Conservation (phyloP, 2,797 vertebrate genomes). For the Chaetophractus vellerosus region DNA sequence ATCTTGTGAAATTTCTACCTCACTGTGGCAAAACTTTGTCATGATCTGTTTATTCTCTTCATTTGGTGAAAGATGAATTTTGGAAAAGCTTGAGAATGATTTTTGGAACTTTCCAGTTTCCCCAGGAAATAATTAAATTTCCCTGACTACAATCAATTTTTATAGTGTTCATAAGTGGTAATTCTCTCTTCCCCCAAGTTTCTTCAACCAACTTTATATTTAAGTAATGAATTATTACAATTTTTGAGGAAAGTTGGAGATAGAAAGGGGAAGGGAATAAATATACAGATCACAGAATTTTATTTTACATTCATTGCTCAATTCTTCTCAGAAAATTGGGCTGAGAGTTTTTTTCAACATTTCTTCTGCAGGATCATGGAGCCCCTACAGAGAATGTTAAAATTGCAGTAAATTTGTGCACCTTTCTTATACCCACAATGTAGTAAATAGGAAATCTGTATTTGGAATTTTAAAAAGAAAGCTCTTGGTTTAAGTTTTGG, state of each 20-base stretch:
- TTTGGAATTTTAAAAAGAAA: not conserved
- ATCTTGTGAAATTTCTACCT: not conserved
- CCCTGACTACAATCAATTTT: not conserved
- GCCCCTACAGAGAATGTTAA: not conserved
- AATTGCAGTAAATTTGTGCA: not conserved
- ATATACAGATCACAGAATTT: not conserved
- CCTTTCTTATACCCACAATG: not conserved
- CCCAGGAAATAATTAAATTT: slow-evolving; percentile 34
- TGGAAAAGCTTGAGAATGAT: not conserved
- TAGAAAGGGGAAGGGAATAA: not conserved
- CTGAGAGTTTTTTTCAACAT: not conserved
- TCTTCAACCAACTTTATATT: not conserved
- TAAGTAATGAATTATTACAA: not conserved
- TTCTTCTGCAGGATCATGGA: not conserved
- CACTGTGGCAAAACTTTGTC: not conserved
- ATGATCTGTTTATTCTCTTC: not conserved
- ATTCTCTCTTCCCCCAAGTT: not conserved
- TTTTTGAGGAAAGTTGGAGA: not conserved
- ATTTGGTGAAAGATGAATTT: not conserved
- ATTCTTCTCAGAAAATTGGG: not conserved
- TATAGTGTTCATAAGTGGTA: not conserved
- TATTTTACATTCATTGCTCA: not conserved
- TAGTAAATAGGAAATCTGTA: not conserved
- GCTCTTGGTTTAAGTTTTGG: not conserved
- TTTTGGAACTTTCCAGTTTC: slow-evolving; percentile 26